These are phyloP conservation scores for Paracanthobrama guichenoti DNA, from an alignment of 2,113 vertebrate genomes.

Conservation along the genomic window DNA sequence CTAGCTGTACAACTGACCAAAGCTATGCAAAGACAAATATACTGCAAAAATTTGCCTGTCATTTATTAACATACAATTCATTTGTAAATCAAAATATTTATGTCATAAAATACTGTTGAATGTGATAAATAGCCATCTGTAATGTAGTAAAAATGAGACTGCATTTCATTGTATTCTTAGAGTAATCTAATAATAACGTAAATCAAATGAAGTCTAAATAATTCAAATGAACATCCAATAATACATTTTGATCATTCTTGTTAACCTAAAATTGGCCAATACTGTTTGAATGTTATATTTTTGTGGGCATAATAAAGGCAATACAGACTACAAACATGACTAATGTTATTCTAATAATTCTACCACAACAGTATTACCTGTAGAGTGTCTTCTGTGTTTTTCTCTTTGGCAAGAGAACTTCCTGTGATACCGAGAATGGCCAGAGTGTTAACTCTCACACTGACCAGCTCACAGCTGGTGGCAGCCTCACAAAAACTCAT, in stretches of 20 bases:
- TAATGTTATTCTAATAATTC: background rate
- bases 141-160: background rate
- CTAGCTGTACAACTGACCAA: background rate
- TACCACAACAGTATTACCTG: conserved; percentile 77
- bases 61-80: background rate
- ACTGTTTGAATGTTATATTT: no score
- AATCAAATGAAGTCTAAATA: no score
- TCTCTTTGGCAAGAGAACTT: conserved; percentile 86
- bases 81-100: background rate
- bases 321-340: background rate
- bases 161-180: no score
- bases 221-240: background rate
- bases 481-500: conserved; percentile 85
- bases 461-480: conserved; percentile 77
- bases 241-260: background rate
- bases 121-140: background rate
- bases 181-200: no score
- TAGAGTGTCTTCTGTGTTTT: conserved; percentile 81
- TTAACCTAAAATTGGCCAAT: background rate
- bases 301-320: background rate
- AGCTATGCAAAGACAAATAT: background rate
- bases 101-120: background rate
- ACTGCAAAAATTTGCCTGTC: background rate
- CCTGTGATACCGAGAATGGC: conserved; percentile 94
- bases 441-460: conserved; percentile 87